Evolutionary conservation across 2,113 vertebrate species (phyloP).

Genomic region (Gasterosteus nipponicus): DNA sequence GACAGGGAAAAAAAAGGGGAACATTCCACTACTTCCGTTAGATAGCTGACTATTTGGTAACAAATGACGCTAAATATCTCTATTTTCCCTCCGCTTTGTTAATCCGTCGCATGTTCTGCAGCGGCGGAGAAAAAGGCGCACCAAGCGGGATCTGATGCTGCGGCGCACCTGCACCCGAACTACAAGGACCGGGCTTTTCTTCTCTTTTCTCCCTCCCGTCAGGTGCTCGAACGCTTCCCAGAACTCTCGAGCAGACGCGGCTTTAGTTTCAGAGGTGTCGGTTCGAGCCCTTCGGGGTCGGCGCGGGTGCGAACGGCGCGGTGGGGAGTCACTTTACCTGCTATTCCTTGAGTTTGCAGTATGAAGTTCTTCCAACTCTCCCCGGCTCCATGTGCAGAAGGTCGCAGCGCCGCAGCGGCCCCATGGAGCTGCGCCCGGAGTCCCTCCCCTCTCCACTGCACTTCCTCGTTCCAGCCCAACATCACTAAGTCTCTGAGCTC

Average conservation of each 20-base stretch:
- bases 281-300: neutral
- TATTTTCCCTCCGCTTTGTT: neutral
- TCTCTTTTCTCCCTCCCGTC: conserved; percentile 54
- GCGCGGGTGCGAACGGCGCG: conserved; percentile 20
- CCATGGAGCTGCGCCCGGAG: conserved; percentile 85
- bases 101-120: neutral
- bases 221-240: conserved; percentile 49
- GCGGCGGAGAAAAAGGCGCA: conserved; percentile 31
- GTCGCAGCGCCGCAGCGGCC: conserved; percentile 83
- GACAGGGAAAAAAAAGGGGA: conserved; percentile 63
- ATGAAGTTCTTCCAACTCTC: conserved; percentile 87
- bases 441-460: conserved; percentile 89
- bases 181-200: conserved; percentile 42
- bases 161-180: conserved; percentile 80
- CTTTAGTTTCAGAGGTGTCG: neutral
- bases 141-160: conserved; percentile 68
- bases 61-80: neutral
- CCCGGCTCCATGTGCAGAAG: conserved; percentile 89
- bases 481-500: conserved; percentile 82
- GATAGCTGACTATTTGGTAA: neutral
- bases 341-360: conserved; percentile 86
- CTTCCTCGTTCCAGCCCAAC: conserved; percentile 93
- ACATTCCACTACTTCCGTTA: conserved; percentile 38
- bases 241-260: neutral
- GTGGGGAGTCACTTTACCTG: conserved; percentile 84